Conservation (phyloP, 2,797 vertebrate species). For the Scyliorhinus canicula region DNA sequence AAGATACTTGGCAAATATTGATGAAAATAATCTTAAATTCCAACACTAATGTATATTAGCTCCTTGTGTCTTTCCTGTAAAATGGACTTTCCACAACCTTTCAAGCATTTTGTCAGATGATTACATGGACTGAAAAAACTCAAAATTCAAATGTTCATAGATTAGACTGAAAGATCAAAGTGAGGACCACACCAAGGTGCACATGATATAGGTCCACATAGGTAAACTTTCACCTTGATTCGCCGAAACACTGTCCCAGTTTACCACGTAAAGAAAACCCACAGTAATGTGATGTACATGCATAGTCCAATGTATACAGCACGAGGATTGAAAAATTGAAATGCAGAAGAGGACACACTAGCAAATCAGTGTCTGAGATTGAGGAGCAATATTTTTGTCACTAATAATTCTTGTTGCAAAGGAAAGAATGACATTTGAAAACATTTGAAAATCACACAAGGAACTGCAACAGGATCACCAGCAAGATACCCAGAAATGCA, state of each 20-base stretch:
- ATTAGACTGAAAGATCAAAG: no score
- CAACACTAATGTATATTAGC: background rate
- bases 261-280: background rate
- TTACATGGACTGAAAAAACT: background rate
- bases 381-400: background rate
- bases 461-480: no score
- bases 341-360: background rate
- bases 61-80: background rate
- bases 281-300: background rate
- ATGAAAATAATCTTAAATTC: background rate
- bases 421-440: background rate
- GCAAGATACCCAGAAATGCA: no score
- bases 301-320: background rate
- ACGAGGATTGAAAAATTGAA: background rate
- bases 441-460: no score
- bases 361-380: background rate
- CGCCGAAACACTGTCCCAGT: background rate
- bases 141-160: background rate
- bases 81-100: background rate
- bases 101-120: background rate
- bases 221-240: background rate
- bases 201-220: background rate
- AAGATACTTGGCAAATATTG: background rate
- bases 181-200: background rate
- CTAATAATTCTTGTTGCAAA: background rate